Base-by-base conservation (phyloP, 2,113 vertebrate genomes). In the Xyliphius kryptos region DNA sequence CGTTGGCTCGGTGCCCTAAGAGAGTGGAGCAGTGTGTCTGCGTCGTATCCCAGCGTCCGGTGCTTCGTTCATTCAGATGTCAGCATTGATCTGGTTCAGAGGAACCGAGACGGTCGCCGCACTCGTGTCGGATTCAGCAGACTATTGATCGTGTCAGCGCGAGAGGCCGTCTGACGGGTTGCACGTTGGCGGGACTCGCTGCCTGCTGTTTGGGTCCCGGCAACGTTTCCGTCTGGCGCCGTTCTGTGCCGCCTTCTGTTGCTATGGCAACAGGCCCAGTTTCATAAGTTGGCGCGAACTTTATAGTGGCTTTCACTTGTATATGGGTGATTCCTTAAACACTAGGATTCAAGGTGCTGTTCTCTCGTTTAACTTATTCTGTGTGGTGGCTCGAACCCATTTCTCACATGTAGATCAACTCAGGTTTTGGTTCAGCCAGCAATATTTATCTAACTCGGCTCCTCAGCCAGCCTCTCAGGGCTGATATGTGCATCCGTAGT, bases 221-320 rank as follows among this genome's bases (percentile, higher is more conserved):
- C 48, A 61, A 52, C 56, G 50, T 59, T 32, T 54, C 55, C 1
- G 62, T 75, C 73, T 71, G 38, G 76, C 80, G 78, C 66, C 74
- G 66, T 79, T 85, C 76, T 70, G 80, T 74, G 67, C 80, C 72
- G 73, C 77, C 75, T 77, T 80, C 78, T 85, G 82, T 87, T 81
- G 78, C 83, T 78, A 85, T 82, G 75, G 84, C 82, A 82, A 88
- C 79, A 58, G 56, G 59, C 63, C 19, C 46, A 14, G 54, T 32
- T 66, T 65, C 37, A n/a, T 13, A 65, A 56, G 51, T 65, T 65
- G 5, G 22, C 47, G 19, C 36, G 40, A 22, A 63, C 57, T 71
- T 56, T 50, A 51, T 38, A 21, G 21, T 32, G 26, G 26, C 26
- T 32, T 32, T 32, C 26, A 5, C 26, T 32, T 32, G 26, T 32